Evolutionary conservation across 2,888 invertebrate genomes (phyloP), one percentile per base, ranked within the genome.

Genomic region (Sesia apiformis): DNA sequence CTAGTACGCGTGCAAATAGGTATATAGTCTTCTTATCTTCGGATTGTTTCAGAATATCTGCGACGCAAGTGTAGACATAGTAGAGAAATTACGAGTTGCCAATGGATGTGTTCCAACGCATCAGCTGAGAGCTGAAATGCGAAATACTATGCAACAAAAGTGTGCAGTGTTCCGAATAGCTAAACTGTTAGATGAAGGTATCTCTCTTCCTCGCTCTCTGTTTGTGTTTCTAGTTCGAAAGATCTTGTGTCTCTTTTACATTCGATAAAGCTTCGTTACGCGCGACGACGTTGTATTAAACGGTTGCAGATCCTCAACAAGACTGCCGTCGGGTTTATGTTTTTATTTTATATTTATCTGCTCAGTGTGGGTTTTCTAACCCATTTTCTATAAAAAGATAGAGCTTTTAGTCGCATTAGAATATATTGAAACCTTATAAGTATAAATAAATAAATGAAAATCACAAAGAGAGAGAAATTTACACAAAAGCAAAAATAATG

Each of bases 151-250:
- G 99, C 99, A 99, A 81, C 91, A 90, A 42, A 96, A 99, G 82
- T 99, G 98, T 4, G 98, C 98, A n/a, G 99, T 99, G 0, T 99
- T 99, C 90, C 92, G 99, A 61, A 96, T 95, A 49, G 96, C 94
- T 0, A 93, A 95, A 51, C 91, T 95, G 1, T 89, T 99, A 42
- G 86, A 93, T 70, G 94, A 97, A 84, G 99, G 98, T 70, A 91
- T 3, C 7, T 7, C 5, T 42, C 42, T 42, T 42, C 3, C 7
- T 42, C 42, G 1, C 23, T 23, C 23, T 23, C 23, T 23, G 23
- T 23, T 23, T 23, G 23, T 43, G n/a, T 43, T 6, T 6, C 43
- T n/a, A 43, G 42, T 43, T 43, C 43, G 43, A 43, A 42, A 42
- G 42, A 7, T 5, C 42, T 42, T 43, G 0, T n/a, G 5, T 43